Base-by-base conservation (phyloP, 2,797 vertebrate species). In the Nannoperca obscura region DNA sequence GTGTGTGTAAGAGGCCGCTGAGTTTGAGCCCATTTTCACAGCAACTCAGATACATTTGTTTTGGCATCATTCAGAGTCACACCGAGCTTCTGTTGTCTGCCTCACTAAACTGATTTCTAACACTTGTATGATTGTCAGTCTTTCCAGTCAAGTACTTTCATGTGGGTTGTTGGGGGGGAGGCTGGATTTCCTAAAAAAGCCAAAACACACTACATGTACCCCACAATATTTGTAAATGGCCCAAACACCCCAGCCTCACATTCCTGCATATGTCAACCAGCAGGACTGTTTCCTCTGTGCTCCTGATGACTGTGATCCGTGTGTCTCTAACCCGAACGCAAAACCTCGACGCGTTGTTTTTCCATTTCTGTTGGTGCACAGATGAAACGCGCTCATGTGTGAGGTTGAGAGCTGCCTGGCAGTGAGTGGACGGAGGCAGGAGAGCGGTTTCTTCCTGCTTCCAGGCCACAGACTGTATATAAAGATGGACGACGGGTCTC, bases 31-130 rank as follows among this genome's bases (percentile, higher is more conserved):
- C 14, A 27, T 42, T 50, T 47, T 67, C 22, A 24, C 55, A 65
- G 57, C 42, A 78, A 79, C 50, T 72, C 61, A 52, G 30, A 76
- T 61, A 36, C 11, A 78, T 80, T 54, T 52, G 17, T 71, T 78
- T 65, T 68, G 53, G 68, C 58, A 15, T 24, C 58, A 15, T 24
- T 44, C 15, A 46, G 7, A 7, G 42, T 54, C 22, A 61, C 38
- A 14, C 13, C 2, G 4, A 66, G 46, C 57, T 71, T 74, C 54
- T 1, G 30, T 54, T 69, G 72, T 63, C 38, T 46, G 10, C 11
- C 36, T 20, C 5, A 0, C 0, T 19, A 40, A 76, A 60, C 14
- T n/a, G 22, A 61, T 34, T 62, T 14, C 9, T 3, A 34, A 11
- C 30, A 20, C 52, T 24, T n/a, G 47, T 24, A 24, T 14, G 7